phyloP scores from a whole-genome alignment of 1,140 invertebrate genomes.

The Melipona quadrifasciata region DNA sequence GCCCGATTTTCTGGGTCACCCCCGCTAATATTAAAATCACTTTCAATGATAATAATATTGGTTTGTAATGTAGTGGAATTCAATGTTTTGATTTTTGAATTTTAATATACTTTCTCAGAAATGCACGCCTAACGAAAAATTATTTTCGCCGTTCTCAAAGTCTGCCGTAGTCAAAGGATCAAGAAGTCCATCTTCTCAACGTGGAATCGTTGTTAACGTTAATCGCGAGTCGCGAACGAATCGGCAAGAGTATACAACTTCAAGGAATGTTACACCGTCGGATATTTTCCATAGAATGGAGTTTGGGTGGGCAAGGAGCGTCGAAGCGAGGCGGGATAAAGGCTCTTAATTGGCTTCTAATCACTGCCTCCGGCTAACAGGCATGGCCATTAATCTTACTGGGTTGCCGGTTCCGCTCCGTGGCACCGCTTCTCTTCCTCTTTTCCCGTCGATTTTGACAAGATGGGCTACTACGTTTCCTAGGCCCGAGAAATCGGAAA shows the following conservation, averaged over 20 bases:
- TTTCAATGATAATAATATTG: too few relatives aligned
- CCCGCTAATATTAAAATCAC: too few relatives aligned
- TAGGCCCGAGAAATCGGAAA: conserved; percentile 29
- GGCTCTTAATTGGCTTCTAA: conserved; percentile 57
- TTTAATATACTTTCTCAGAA: too few relatives aligned
- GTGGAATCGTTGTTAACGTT: neutral
- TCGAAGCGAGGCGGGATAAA: conserved; percentile 30
- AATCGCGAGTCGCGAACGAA: neutral
- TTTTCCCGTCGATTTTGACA: conserved; percentile 29
- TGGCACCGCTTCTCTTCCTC: conserved; percentile 14
- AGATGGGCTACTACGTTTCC: conserved; percentile 19
- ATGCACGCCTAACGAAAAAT: too few relatives aligned
- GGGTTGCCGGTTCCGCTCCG: conserved; percentile 13
- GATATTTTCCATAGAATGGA: conserved; percentile 29
- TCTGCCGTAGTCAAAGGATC: too few relatives aligned
- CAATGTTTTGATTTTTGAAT: too few relatives aligned
- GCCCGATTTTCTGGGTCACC: too few relatives aligned
- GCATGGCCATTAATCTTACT: conserved; percentile 48
- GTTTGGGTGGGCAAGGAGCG: neutral
- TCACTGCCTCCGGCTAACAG: conserved; percentile 48
- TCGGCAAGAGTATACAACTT: too few relatives aligned
- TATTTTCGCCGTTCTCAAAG: too few relatives aligned
- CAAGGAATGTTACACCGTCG: too few relatives aligned
- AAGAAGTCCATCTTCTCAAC: neutral
- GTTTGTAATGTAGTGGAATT: too few relatives aligned